A percentile compares a stretch with the other conserved stretches of the same genome.
Conservation (phyloP, 35 echinoderm and acorn worm genomes). For the Eucidaris tribuloides region DNA sequence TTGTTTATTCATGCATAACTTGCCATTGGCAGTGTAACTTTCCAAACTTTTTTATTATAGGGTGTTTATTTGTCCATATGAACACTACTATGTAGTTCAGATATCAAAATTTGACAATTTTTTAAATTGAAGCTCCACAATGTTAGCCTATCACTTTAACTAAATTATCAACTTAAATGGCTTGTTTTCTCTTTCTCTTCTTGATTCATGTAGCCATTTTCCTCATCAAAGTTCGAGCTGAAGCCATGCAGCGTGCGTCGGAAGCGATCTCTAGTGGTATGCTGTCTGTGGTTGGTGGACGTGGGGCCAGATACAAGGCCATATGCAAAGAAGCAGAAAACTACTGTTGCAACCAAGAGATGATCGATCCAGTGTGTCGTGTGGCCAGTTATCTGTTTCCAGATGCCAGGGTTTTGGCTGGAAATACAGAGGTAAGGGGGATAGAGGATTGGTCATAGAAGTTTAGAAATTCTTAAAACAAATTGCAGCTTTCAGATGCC, state of each 20-base stretch:
- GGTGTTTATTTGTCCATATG: no score
- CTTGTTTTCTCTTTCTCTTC: neutral
- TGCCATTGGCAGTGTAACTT: no score
- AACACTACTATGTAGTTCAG: no score
- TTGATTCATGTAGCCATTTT: constrained; percentile 50
- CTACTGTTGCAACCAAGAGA: constrained; percentile 54
- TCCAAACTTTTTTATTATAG: no score
- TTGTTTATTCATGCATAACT: no score
- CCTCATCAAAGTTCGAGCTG: constrained; percentile 87
- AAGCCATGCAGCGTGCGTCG: constrained; percentile 96
- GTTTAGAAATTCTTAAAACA: no score
- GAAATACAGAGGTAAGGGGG: constrained; percentile 66
- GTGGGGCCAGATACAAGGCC: constrained; percentile 39
- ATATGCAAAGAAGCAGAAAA: constrained; percentile 70
- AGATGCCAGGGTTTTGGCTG: constrained; percentile 82
- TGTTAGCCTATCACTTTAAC: no score
- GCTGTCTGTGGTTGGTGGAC: constrained; percentile 67
- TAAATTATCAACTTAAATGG: no score
- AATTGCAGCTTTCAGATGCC: no score
- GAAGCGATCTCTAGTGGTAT: constrained; percentile 74
- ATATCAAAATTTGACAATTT: no score
- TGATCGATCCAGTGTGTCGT: constrained; percentile 55
- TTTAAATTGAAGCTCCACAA: no score
- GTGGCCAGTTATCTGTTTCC: constrained; percentile 88
- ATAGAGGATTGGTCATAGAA: no score